These are phyloP conservation scores for Magallana gigas DNA, from an alignment of 1,140 invertebrate species.

Conservation along the genomic window DNA sequence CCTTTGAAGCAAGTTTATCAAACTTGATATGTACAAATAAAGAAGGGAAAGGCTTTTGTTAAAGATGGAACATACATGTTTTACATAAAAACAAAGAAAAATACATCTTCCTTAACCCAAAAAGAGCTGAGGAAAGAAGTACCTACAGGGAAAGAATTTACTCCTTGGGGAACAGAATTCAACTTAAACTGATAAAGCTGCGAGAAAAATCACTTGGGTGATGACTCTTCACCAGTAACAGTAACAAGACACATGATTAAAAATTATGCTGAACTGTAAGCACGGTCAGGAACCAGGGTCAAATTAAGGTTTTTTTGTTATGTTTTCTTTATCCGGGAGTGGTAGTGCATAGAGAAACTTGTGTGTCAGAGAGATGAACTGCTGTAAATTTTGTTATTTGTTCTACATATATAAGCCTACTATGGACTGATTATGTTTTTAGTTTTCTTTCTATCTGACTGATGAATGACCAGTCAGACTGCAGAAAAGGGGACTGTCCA, in stretches of 20 bases:
- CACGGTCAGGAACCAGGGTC: not conserved
- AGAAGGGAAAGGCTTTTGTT: not conserved
- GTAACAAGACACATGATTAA: not conserved
- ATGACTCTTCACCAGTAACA: not conserved
- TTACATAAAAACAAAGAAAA: not conserved
- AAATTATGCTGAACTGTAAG: not conserved
- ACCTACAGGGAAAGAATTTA: not conserved
- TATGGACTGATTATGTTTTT: not conserved
- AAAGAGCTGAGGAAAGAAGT: not conserved
- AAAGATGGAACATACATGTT: not conserved
- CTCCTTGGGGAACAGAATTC: not conserved
- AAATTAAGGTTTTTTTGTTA: not conserved
- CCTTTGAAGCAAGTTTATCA: constrained; percentile 24
- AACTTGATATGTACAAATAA: constrained; percentile 19
- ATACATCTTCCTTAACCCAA: not conserved
- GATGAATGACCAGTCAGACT: not conserved
- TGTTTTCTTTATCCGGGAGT: not conserved
- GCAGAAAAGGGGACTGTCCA: not conserved
- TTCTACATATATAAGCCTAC: constrained; percentile 24
- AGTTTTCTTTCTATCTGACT: not conserved
- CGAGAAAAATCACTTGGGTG: not conserved
- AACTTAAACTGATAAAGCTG: not conserved
- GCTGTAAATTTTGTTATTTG: not conserved
- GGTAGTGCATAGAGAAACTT: not conserved
- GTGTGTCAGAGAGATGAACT: not conserved